A percentile compares a stretch with the other conserved stretches of the same genome.
Conservation (phyloP, 1,140 invertebrate species). For the Oryzaephilus surinamensis region DNA sequence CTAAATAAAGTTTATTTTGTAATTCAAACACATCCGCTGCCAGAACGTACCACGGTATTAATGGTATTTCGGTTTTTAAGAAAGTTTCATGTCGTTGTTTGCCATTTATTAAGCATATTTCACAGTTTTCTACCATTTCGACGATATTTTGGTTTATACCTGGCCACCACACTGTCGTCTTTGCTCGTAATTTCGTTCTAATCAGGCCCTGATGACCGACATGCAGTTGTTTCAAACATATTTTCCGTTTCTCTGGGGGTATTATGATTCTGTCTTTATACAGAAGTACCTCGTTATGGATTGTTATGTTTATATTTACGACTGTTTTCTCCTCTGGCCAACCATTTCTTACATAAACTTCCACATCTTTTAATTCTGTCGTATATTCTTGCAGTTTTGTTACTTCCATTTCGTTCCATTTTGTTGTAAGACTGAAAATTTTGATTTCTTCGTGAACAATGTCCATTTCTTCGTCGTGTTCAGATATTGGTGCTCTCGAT, state of each 20-base stretch:
- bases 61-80: conserved; percentile 23
- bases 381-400: too few species aligned
- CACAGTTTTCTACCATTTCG: conserved; percentile 32
- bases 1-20: conserved; percentile 26
- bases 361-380: too few species aligned
- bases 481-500: too few species aligned
- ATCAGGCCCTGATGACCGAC: conserved; percentile 36
- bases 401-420: too few species aligned
- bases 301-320: conserved; percentile 17
- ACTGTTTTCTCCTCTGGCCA: conserved; percentile 32
- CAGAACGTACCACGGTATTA: conserved; percentile 26
- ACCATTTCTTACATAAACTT: too few species aligned
- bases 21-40: conserved; percentile 27
- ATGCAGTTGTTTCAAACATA: conserved; percentile 33
- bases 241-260: conserved; percentile 20
- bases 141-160: conserved; percentile 35
- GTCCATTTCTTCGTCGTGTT: too few species aligned
- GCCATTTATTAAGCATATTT: conserved; percentile 27
- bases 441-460: too few species aligned
- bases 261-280: conserved; percentile 24
- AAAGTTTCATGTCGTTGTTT: conserved; percentile 17
- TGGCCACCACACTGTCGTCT: conserved; percentile 28
- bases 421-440: too few species aligned
- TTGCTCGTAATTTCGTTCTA: conserved; percentile 31
- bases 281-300: conserved; percentile 23